A percentile compares a stretch with the other conserved stretches of the same genome.
These are phyloP conservation scores for Popillia japonica DNA, from an alignment of 1,140 invertebrate genomes.

Conservation along the genomic window DNA sequence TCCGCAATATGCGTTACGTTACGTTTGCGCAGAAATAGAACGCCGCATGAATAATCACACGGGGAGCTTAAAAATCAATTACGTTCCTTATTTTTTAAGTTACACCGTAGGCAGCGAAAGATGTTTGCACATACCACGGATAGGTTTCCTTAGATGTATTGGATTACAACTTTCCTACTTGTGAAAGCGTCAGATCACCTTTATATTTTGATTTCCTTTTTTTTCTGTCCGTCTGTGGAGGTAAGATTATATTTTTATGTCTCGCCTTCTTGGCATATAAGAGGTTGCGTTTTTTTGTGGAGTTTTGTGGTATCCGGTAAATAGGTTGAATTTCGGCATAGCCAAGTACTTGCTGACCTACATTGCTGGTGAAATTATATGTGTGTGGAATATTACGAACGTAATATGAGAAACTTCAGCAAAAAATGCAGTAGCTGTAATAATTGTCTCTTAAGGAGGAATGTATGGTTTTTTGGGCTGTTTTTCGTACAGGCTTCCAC, in stretches of 20 bases:
- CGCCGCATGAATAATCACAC: not conserved
- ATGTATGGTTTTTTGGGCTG: too few relatives aligned
- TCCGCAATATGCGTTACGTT: not conserved
- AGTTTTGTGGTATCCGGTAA: slow-evolving; percentile 14
- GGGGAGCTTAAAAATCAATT: not conserved
- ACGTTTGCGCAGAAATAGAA: slow-evolving; percentile 2
- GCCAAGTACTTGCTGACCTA: not conserved
- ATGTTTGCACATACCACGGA: not conserved
- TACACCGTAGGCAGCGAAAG: slow-evolving; percentile 10
- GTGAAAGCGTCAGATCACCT: slow-evolving; percentile 20
- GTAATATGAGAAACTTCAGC: not conserved
- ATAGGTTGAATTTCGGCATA: not conserved
- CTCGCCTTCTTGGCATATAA: not conserved
- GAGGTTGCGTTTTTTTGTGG: not conserved
- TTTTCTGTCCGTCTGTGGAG: not conserved
- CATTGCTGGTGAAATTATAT: not conserved
- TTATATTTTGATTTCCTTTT: not conserved
- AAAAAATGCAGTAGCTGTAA: too few relatives aligned
- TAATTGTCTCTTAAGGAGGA: too few relatives aligned
- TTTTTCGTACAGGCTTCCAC: too few relatives aligned
- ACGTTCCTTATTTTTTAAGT: not conserved
- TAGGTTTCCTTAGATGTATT: slow-evolving; percentile 11
- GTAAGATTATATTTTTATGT: not conserved
- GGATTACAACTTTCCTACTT: slow-evolving; percentile 22
- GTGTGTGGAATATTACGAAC: not conserved